Percentiles rank a stretch among this genome's conserved stretches.
Conservation (phyloP, 2,888 invertebrate species). For the Cataglyphis rosenhaueri region DNA sequence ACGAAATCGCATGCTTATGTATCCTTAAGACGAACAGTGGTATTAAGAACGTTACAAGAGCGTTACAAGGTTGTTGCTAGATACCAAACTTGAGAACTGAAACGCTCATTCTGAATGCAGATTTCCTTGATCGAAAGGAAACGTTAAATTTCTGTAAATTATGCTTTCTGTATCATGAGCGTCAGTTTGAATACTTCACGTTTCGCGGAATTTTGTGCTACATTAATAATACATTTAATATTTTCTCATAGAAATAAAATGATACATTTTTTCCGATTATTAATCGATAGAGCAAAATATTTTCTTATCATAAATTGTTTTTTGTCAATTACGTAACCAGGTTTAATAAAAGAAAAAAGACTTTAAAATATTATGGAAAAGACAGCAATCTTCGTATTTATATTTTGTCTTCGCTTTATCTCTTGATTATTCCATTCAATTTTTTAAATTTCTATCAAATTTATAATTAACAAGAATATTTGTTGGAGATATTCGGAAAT, state of each 20-base stretch:
- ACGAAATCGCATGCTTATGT: conserved; percentile 62
- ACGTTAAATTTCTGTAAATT: conserved; percentile 1
- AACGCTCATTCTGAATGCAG: conserved; percentile 33
- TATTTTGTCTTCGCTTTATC: background rate
- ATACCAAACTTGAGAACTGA: background rate
- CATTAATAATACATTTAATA: background rate
- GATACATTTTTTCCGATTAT: background rate
- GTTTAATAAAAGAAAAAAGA: background rate
- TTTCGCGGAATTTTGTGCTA: background rate
- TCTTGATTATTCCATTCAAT: background rate
- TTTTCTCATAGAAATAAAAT: background rate
- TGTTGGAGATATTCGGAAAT: background rate
- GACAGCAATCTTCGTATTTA: background rate
- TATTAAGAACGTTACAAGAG: background rate
- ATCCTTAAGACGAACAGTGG: background rate
- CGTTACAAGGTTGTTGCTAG: conserved; percentile 26
- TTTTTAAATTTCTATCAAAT: background rate
- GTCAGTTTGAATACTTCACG: background rate
- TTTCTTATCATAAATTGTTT: background rate
- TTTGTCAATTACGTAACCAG: background rate
- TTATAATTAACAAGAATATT: background rate
- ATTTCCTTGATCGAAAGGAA: conserved; percentile 12
- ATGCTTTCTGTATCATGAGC: background rate
- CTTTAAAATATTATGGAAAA: background rate
- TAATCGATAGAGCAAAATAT: background rate